Evolutionary conservation across 1,140 invertebrate species (phyloP).

Genomic region (Listronotus bonariensis): DNA sequence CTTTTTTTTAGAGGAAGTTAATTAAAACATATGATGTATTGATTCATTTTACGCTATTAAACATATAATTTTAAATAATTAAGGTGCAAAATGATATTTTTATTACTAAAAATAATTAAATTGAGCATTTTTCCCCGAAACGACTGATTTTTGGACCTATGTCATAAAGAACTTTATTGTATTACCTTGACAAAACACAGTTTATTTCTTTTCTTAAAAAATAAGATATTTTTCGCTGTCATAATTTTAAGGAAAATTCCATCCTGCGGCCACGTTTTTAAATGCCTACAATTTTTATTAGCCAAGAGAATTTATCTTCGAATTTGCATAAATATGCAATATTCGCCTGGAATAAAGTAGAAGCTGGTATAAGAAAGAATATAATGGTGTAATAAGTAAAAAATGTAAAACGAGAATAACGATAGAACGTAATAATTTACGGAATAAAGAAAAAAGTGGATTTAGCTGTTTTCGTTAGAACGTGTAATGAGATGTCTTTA

Average conservation of each 20-base stretch:
- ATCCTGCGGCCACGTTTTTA: conserved; percentile 22
- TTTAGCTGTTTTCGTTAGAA: conserved; percentile 10
- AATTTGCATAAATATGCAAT: conserved; percentile 39
- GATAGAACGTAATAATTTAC: conserved; percentile 21
- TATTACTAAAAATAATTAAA: no score
- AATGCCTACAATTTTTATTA: conserved; percentile 35
- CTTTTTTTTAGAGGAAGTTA: no score
- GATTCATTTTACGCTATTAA: no score
- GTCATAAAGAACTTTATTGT: no score
- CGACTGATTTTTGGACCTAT: no score
- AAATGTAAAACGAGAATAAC: conserved; percentile 15
- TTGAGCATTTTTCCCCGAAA: no score
- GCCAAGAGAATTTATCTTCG: conserved; percentile 25
- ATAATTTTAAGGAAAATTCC: conserved; percentile 5
- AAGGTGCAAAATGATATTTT: no score
- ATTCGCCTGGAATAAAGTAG: conserved; percentile 24
- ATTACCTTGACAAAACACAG: no score
- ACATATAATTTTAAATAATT: no score
- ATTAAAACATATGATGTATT: no score
- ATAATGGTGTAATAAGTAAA: conserved; percentile 27
- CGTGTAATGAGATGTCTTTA: conserved; percentile 10
- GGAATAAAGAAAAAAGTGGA: conserved; percentile 1
- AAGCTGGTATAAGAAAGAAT: conserved; percentile 24
- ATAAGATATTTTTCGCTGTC: no score
- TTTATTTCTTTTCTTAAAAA: no score